Percentiles rank a stretch among this genome's conserved stretches.
These are phyloP conservation scores for Drosophila borborema DNA, from an alignment of 2,888 invertebrate genomes.

Conservation along the genomic window DNA sequence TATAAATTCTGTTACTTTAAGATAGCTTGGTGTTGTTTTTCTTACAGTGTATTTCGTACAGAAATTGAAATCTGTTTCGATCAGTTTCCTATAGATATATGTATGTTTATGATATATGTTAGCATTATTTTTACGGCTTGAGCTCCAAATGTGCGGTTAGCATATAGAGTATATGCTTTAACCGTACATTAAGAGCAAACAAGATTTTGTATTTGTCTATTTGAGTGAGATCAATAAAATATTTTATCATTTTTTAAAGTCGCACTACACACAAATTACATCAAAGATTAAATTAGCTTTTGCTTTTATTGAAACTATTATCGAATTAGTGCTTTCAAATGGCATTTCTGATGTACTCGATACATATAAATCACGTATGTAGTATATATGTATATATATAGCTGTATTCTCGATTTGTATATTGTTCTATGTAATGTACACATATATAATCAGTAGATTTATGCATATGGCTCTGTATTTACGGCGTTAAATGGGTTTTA, in stretches of 20 bases:
- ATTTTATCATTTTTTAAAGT: slow-evolving; percentile 39
- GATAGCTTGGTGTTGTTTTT: slow-evolving; percentile 68
- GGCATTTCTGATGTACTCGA: slow-evolving; percentile 42
- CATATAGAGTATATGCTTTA: background rate
- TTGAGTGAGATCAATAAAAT: slow-evolving; percentile 73
- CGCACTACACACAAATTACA: slow-evolving; percentile 39
- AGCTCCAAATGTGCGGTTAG: slow-evolving; percentile 12
- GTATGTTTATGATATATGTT: slow-evolving; percentile 28
- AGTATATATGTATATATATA: slow-evolving; percentile 5
- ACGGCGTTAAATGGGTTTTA: slow-evolving; percentile 22
- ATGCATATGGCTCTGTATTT: slow-evolving; percentile 48
- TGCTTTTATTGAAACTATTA: slow-evolving; percentile 36
- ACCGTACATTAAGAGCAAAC: slow-evolving; percentile 3
- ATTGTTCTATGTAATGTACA: slow-evolving; percentile 35
- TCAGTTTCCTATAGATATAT: slow-evolving; percentile 36
- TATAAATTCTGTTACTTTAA: slow-evolving; percentile 38
- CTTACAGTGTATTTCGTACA: slow-evolving; percentile 64
- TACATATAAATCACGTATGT: slow-evolving; percentile 7
- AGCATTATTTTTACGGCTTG: slow-evolving; percentile 43
- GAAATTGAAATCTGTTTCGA: slow-evolving; percentile 8
- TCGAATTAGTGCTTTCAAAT: slow-evolving; percentile 49
- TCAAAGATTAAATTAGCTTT: slow-evolving; percentile 53
- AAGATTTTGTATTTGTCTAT: slow-evolving; percentile 46
- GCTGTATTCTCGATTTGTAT: slow-evolving; percentile 27
- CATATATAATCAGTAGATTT: slow-evolving; percentile 13